Conservation (phyloP, 2,888 invertebrate species). For the Incurvaria masculella region DNA sequence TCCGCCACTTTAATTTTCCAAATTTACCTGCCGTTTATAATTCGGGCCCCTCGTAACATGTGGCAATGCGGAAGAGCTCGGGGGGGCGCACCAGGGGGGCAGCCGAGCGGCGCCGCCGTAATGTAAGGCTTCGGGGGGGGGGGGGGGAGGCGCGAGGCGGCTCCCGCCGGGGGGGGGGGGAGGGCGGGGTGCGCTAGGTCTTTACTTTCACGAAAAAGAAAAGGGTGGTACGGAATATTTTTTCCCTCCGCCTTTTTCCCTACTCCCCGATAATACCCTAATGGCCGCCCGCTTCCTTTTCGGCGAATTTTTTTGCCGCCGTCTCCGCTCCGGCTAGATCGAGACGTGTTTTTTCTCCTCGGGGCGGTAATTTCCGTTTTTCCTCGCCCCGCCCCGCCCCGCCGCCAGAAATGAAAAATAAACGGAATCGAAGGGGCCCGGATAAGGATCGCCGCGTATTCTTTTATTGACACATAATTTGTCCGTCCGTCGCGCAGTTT, state of each 20-base stretch:
- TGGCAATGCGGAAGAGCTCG: conserved; percentile 17
- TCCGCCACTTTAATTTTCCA: conserved; percentile 46
- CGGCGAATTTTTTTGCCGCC: conserved; percentile 38
- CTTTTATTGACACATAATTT: conserved; percentile 34
- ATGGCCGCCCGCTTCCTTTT: conserved; percentile 55
- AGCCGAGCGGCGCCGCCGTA: neutral
- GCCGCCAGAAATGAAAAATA: conserved; percentile 37
- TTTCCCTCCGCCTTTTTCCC: conserved; percentile 49
- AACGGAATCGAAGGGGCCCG: conserved; percentile 19
- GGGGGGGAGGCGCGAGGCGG: no score
- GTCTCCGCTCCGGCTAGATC: conserved; percentile 31
- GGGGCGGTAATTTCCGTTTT: conserved; percentile 42
- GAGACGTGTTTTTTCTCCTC: conserved; percentile 46
- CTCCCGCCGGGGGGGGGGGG: no score
- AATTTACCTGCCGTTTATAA: conserved; percentile 53
- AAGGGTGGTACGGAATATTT: conserved; percentile 50
- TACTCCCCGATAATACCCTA: conserved; percentile 54
- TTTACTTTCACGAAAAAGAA: conserved; percentile 38
- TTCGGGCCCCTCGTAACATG: conserved; percentile 37
- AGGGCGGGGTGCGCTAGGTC: neutral
- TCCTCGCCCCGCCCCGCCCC: conserved; percentile 28
- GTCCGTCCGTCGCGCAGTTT: neutral
- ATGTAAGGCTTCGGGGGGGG: neutral
- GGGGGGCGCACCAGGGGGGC: neutral
- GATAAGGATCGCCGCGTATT: conserved; percentile 16